phyloP scores from a whole-genome alignment of 1,140 invertebrate genomes.

The Bombus affinis region DNA sequence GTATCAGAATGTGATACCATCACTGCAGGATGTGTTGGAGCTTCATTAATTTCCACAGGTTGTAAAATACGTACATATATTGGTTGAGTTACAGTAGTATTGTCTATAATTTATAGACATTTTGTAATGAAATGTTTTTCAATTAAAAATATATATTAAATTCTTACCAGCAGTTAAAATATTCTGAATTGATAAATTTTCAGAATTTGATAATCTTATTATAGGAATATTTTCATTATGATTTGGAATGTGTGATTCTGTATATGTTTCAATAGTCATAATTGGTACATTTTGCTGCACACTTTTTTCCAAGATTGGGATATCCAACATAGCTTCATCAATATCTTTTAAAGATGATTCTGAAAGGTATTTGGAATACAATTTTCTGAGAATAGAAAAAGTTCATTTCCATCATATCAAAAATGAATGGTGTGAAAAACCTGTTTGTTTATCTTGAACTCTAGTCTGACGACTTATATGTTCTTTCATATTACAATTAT shows the following conservation, averaged over 20 bases:
- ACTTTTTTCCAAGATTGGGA: constrained; percentile 25
- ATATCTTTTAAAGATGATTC: constrained; percentile 26
- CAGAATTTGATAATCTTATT: constrained; percentile 53
- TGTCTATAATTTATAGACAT: constrained; percentile 43
- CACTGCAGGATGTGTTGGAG: constrained; percentile 23
- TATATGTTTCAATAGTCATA: constrained; percentile 42
- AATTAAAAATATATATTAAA: neutral
- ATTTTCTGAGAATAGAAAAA: neutral
- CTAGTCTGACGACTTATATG: neutral
- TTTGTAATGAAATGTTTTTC: neutral
- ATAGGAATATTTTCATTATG: constrained; percentile 57
- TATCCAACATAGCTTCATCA: constrained; percentile 17
- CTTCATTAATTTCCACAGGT: constrained; percentile 49
- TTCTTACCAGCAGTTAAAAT: constrained; percentile 59
- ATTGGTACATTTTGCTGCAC: constrained; percentile 33
- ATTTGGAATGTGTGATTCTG: constrained; percentile 40
- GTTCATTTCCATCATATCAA: neutral
- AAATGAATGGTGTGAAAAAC: neutral
- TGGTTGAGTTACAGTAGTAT: constrained; percentile 29
- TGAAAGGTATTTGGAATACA: constrained; percentile 29
- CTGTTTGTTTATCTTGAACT: constrained; percentile 27
- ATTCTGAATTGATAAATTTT: constrained; percentile 52
- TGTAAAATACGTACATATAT: constrained; percentile 63
- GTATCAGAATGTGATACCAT: constrained; percentile 35
- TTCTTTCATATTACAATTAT: constrained; percentile 51